Evolutionary conservation across 2,888 invertebrate genomes (phyloP).

Genomic region (Eupithecia tripunctaria): DNA sequence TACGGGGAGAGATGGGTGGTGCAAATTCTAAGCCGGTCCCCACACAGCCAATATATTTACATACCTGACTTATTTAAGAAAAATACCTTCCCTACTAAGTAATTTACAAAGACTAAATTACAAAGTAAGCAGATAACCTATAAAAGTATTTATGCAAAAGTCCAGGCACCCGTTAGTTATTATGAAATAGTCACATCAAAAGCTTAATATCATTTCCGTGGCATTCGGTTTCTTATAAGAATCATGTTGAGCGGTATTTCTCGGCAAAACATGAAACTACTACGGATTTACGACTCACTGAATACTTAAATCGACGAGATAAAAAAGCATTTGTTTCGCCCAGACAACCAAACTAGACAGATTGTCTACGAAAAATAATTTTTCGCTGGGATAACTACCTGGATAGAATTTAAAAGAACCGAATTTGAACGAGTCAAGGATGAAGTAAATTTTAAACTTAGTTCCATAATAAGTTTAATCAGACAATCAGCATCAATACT

Average conservation of each 20-base stretch:
- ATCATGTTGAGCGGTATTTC: conserved; percentile 33
- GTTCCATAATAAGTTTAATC: too few relatives aligned
- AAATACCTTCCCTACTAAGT: neutral
- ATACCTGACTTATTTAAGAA: neutral
- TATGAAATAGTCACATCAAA: conserved; percentile 42
- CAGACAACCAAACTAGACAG: neutral
- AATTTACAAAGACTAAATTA: neutral
- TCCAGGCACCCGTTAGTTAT: conserved; percentile 27
- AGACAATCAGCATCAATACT: too few relatives aligned
- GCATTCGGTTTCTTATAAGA: conserved; percentile 49
- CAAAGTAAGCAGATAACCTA: neutral
- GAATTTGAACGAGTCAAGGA: neutral
- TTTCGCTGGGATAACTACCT: neutral
- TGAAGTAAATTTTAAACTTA: neutral
- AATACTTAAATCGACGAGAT: neutral
- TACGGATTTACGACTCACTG: conserved; percentile 21
- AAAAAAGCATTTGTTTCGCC: neutral
- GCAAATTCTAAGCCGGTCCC: too few relatives aligned
- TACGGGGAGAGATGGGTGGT: too few relatives aligned
- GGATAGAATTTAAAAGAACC: neutral
- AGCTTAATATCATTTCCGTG: conserved; percentile 52
- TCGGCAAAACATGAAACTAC: conserved; percentile 43
- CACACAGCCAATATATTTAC: too few relatives aligned
- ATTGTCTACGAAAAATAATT: neutral
- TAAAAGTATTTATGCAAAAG: conserved; percentile 31